A percentile compares a stretch with the other conserved stretches of the same genome.
phyloP scores from a whole-genome alignment of 2,797 vertebrate species.

The Phoxinus dragarum region DNA sequence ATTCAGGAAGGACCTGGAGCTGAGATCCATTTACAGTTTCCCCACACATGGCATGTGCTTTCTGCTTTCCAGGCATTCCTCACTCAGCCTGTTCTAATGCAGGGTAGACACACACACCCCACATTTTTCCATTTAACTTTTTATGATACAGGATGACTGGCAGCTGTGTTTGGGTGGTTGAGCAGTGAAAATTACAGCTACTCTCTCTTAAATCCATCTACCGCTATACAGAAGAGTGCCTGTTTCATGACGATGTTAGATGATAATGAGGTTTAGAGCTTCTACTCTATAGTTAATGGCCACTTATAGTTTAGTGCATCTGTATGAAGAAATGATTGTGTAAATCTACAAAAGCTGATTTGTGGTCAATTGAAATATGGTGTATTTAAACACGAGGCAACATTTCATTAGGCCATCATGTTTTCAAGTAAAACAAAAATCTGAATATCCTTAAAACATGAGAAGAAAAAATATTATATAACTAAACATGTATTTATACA shows the following conservation, averaged over 20 bases:
- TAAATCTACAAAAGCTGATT: neutral
- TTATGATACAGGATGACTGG: conserved; percentile 23
- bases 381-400: neutral
- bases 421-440: neutral
- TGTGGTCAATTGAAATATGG: conserved; percentile 35
- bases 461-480: neutral
- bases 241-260: neutral
- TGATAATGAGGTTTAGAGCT: conserved; percentile 16
- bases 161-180: conserved; percentile 30
- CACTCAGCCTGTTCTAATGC: conserved; percentile 2
- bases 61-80: conserved; percentile 41
- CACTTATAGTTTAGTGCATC: conserved; percentile 29
- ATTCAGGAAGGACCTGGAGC: conserved; percentile 74
- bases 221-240: neutral
- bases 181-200: conserved; percentile 11
- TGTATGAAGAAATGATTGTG: neutral
- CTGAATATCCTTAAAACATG: neutral
- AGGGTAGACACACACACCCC: neutral
- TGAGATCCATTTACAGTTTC: conserved; percentile 71
- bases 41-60: conserved; percentile 40
- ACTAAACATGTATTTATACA: too few relatives aligned
- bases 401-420: neutral
- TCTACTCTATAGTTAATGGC: conserved; percentile 11
- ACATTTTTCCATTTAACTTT: conserved; percentile 31
- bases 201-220: neutral